Conservation (phyloP, 1,140 invertebrate genomes). For the Marisa cornuarietis region DNA sequence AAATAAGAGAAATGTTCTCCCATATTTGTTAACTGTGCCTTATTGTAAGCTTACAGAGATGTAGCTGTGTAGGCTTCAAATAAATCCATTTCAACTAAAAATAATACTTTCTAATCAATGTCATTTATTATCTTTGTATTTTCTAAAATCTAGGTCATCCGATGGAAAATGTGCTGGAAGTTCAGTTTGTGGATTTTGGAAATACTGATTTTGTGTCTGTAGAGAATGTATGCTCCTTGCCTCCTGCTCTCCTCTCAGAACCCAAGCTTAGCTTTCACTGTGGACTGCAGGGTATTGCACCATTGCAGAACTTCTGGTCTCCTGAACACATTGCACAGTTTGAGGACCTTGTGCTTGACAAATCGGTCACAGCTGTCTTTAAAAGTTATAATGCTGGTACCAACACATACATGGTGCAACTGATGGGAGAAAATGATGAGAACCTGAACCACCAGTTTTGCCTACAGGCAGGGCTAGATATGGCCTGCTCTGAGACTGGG, state of each 20-base stretch:
- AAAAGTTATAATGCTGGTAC: constrained; percentile 25
- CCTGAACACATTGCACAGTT: constrained; percentile 58
- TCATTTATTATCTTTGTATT: not conserved
- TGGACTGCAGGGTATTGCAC: constrained; percentile 59
- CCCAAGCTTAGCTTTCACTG: constrained; percentile 82
- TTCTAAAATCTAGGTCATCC: not conserved
- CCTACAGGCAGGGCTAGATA: constrained; percentile 16
- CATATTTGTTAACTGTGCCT: too few relatives aligned
- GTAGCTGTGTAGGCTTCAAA: too few relatives aligned
- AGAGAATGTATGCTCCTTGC: constrained; percentile 44
- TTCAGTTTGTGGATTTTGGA: constrained; percentile 86
- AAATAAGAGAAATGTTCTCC: too few relatives aligned
- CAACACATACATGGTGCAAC: constrained; percentile 37
- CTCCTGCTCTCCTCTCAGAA: constrained; percentile 71
- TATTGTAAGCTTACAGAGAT: too few relatives aligned
- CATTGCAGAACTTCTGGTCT: constrained; percentile 51
- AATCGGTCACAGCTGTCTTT: constrained; percentile 45
- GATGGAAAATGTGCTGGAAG: constrained; percentile 69
- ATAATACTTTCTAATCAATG: too few relatives aligned
- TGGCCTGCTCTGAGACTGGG: constrained; percentile 6
- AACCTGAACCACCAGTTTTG: constrained; percentile 50
- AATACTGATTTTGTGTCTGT: constrained; percentile 69
- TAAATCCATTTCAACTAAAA: too few relatives aligned
- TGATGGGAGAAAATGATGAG: constrained; percentile 39
- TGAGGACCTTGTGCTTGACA: constrained; percentile 55